Base-by-base conservation (phyloP, 2,797 vertebrate genomes). In the Protonibea diacanthus region DNA sequence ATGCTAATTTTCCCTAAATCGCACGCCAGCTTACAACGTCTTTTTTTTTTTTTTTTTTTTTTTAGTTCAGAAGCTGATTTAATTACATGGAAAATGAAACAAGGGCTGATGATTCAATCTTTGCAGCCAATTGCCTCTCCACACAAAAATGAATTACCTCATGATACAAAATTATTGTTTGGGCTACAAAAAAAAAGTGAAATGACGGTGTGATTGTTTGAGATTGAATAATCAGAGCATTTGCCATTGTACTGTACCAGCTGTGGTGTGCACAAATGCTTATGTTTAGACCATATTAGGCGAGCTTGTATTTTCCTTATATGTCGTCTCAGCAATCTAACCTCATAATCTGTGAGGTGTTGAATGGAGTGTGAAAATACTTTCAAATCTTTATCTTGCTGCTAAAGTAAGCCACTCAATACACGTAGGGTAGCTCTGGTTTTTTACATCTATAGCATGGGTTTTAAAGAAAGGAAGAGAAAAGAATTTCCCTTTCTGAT, bases 81-180 rank as follows among this genome's bases (percentile, higher is more conserved):
- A 95, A 96, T 96, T 95, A 94, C 88, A 93, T 82, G 80, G 89
- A 93, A 93, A 94, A 93, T 91, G 87, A 94, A 95, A 93, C 92
- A 89, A 93, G 90, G 90, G 81, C 87, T 59, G 85, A 89, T 93
- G 92, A 95, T 94, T 94, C 86, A 91, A 93, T 95, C 90, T 91
- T 91, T 87, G 84, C 87, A 82, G 85, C 87, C 90, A 90, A 89
- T 90, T 91, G 89, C 84, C 68, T 90, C 85, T 81, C 71, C 78
- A 76, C 61, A 85, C 80, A 86, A 88, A 91, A 92, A 91, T 76
- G 80, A 91, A 93, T 92, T 89, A 86, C 84, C 82, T 85, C 78
- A 71, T 81, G 81, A 90, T 86, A 78, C 76, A 73, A 85, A 93
- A 90, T 91, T 82, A 85, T 91, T 91, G 87, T 93, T 76, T 56